Evolutionary conservation across 1,140 invertebrate species (phyloP).

Genomic region (Drosophila sproati): DNA sequence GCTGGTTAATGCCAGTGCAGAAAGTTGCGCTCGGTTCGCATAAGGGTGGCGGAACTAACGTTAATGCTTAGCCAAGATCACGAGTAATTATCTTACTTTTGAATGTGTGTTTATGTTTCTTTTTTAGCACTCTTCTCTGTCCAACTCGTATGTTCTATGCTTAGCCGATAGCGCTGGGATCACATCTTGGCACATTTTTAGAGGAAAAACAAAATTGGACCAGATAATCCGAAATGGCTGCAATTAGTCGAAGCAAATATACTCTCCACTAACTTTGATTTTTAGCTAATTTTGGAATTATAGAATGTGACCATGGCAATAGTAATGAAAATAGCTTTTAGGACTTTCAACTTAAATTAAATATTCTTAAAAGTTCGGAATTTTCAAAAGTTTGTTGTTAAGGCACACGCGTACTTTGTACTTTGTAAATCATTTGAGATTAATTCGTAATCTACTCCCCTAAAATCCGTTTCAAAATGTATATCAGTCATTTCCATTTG

Average conservation of each 20-base stretch:
- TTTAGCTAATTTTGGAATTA: neutral
- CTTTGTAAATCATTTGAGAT: no score
- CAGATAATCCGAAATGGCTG: neutral
- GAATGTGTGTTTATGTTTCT: neutral
- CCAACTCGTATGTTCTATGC: slow-evolving; percentile 19
- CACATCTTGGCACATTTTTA: neutral
- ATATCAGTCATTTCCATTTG: no score
- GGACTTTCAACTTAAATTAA: no score
- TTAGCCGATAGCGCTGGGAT: slow-evolving; percentile 9
- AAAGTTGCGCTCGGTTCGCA: neutral
- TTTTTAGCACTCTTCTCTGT: slow-evolving; percentile 7
- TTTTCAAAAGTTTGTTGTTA: no score
- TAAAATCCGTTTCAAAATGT: no score
- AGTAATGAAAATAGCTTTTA: no score
- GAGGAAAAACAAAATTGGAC: slow-evolving; percentile 13
- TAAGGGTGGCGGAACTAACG: slow-evolving; percentile 3
- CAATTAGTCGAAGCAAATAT: neutral
- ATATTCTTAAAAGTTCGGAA: no score
- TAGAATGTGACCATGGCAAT: no score
- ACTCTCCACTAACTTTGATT: slow-evolving; percentile 4
- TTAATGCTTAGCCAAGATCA: slow-evolving; percentile 21
- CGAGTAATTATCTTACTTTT: slow-evolving; percentile 20
- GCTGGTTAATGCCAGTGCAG: neutral
- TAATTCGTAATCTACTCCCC: no score
- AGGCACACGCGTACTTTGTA: no score